These are phyloP conservation scores for Sebastes matsubarae DNA, from an alignment of 2,797 vertebrate species.

Conservation along the genomic window DNA sequence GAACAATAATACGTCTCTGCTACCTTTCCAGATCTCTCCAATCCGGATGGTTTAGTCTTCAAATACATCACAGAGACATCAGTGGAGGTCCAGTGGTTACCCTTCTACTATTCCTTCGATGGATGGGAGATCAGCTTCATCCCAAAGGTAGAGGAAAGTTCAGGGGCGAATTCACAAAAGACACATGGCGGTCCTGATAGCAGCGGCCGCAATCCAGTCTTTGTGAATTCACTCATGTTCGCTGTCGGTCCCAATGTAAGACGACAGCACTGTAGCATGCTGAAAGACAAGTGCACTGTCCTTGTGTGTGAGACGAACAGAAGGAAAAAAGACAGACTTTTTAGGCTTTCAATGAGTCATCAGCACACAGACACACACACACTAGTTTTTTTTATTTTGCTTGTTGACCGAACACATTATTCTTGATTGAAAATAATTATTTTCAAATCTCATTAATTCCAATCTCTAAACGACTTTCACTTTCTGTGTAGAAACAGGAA, in stretches of 20 bases:
- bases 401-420: not conserved
- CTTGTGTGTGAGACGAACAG: not conserved
- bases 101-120: conserved; percentile 93
- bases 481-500: not conserved
- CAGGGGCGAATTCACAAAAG: not conserved
- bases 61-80: conserved; percentile 97
- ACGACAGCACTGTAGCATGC: not conserved
- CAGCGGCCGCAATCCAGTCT: not conserved
- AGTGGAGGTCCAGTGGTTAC: conserved; percentile 95
- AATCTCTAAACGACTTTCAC: conserved; percentile 17
- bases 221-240: not conserved
- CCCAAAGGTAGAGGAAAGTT: conserved; percentile 87
- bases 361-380: not conserved
- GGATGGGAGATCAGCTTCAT: conserved; percentile 99
- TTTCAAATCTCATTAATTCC: conserved; percentile 10
- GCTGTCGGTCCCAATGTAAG: not conserved
- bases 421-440: conserved; percentile 14
- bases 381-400: not conserved
- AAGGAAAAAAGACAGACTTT: not conserved
- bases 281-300: not conserved
- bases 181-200: not conserved
- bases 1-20: conserved; percentile 72
- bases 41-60: conserved; percentile 92
- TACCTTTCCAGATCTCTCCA: conserved; percentile 90
- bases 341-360: not conserved